Evolutionary conservation across 2,888 invertebrate genomes (phyloP).

Genomic region (Protodeltote pygarga): DNA sequence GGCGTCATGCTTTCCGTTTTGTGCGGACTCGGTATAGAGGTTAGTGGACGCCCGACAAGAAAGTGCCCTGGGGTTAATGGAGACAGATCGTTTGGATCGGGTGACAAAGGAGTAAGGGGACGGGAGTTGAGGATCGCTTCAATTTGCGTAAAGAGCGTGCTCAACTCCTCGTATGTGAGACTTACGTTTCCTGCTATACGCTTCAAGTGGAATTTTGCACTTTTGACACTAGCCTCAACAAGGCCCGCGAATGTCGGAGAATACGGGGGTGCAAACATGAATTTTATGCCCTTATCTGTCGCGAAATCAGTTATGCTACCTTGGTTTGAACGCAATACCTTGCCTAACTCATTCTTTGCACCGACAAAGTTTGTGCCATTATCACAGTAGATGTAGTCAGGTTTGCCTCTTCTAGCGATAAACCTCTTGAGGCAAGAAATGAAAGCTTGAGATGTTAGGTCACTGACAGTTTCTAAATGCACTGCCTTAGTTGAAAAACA

Average conservation of each 20-base stretch:
- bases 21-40: slow-evolving; percentile 8
- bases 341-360: slow-evolving; percentile 35
- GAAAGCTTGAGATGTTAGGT: slow-evolving; percentile 24
- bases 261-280: slow-evolving; percentile 24
- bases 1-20: neutral
- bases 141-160: too few species aligned
- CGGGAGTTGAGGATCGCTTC: slow-evolving; percentile 38
- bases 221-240: too few species aligned
- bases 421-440: slow-evolving; percentile 27
- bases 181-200: too few species aligned
- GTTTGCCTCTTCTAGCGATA: slow-evolving; percentile 35
- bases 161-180: too few species aligned
- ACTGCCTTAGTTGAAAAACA: slow-evolving; percentile 24
- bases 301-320: slow-evolving; percentile 15
- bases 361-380: slow-evolving; percentile 41
- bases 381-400: slow-evolving; percentile 24
- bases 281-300: slow-evolving; percentile 27
- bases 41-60: slow-evolving; percentile 28
- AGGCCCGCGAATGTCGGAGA: slow-evolving; percentile 26
- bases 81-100: slow-evolving; percentile 27
- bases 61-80: slow-evolving; percentile 38
- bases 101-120: slow-evolving; percentile 30
- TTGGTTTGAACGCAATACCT: slow-evolving; percentile 13
- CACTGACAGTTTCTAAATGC: slow-evolving; percentile 29
- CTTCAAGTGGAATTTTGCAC: too few species aligned